These are phyloP conservation scores for Etheostoma spectabile DNA, from an alignment of 2,113 vertebrate species.

Conservation along the genomic window DNA sequence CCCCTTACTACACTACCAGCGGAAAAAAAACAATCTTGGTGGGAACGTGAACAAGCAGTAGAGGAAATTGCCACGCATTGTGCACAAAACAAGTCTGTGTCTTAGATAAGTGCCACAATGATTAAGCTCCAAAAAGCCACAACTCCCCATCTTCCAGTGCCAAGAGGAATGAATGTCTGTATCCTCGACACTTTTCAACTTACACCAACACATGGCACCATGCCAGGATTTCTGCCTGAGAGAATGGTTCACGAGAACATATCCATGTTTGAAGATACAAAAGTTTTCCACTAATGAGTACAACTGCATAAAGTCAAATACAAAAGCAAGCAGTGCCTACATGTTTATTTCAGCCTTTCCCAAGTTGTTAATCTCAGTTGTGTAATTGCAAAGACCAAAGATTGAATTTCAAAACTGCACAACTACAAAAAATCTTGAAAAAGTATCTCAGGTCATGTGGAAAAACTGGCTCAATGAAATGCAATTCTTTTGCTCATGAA, in stretches of 20 bases:
- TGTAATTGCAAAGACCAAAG: slow-evolving; percentile 16
- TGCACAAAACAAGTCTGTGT: slow-evolving; percentile 34
- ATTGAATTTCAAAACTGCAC: slow-evolving; percentile 10
- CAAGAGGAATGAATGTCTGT: slow-evolving; percentile 26
- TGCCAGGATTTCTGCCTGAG: slow-evolving; percentile 20
- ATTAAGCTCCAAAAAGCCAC: slow-evolving; percentile 41
- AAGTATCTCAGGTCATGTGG: background rate
- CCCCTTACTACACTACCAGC: slow-evolving; percentile 17
- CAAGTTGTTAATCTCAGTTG: slow-evolving; percentile 13
- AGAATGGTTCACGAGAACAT: background rate
- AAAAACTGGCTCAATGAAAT: background rate
- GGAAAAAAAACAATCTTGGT: slow-evolving; percentile 42
- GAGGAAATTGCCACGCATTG: slow-evolving; percentile 37
- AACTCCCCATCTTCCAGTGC: slow-evolving; percentile 21
- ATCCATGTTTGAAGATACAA: slow-evolving; percentile 23
- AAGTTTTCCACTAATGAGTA: slow-evolving; percentile 46
- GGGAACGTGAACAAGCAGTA: slow-evolving; percentile 34
- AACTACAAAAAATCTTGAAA: background rate
- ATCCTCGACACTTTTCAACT: slow-evolving; percentile 17
- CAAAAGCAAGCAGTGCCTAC: slow-evolving; percentile 18
- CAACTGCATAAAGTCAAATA: slow-evolving; percentile 6
- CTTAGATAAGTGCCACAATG: slow-evolving; percentile 32
- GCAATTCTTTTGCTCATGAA: background rate
- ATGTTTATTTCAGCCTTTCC: slow-evolving; percentile 8
- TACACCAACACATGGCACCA: slow-evolving; percentile 17